phyloP scores from a whole-genome alignment of 1,140 invertebrate species.

The Linepithema humile region DNA sequence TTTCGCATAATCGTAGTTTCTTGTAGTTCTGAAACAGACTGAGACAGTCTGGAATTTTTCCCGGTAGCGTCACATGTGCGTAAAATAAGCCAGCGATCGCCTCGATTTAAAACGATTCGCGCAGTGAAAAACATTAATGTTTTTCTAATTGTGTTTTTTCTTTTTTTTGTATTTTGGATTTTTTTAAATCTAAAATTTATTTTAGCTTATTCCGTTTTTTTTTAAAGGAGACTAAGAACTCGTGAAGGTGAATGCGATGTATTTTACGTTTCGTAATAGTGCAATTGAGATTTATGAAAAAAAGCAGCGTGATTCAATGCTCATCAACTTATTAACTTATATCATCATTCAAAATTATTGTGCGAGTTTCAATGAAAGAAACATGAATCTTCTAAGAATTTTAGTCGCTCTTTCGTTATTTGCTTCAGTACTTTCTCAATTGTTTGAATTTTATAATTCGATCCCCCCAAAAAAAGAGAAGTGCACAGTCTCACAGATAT shows the following conservation, averaged over 20 bases:
- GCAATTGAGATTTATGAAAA: neutral
- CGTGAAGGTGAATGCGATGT: neutral
- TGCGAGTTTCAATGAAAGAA: neutral
- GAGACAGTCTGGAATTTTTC: neutral
- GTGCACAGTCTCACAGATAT: neutral
- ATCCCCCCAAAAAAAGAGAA: neutral
- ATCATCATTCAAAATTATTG: neutral
- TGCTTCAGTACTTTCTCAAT: neutral
- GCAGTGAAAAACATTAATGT: too few relatives aligned
- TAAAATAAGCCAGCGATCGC: constrained; percentile 3
- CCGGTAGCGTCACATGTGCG: neutral
- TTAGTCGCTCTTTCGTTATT: neutral
- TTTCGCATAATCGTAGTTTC: neutral
- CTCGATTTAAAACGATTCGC: too few relatives aligned
- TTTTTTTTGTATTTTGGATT: too few relatives aligned
- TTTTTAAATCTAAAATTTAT: too few relatives aligned
- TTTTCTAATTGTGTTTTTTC: too few relatives aligned
- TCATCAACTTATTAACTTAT: too few relatives aligned
- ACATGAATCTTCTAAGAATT: neutral
- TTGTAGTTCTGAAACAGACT: neutral
- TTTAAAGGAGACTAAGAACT: neutral
- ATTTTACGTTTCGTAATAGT: neutral
- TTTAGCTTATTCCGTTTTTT: too few relatives aligned
- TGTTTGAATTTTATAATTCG: neutral
- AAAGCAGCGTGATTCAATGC: neutral